These are phyloP conservation scores for Atta colombica DNA, from an alignment of 1,140 invertebrate species.

Conservation along the genomic window DNA sequence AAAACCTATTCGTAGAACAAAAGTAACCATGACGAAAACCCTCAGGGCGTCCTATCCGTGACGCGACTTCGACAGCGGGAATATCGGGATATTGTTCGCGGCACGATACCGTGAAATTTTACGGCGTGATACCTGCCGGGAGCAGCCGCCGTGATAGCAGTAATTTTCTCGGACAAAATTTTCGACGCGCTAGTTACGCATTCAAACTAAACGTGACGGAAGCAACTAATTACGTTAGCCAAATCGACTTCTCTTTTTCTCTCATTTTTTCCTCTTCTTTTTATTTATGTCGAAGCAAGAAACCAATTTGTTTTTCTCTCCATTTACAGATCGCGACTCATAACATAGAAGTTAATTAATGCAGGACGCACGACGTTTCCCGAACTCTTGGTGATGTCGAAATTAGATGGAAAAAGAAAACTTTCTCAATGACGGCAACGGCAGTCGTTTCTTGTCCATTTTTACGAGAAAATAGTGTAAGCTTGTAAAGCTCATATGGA, in stretches of 20 bases:
- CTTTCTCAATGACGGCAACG: conserved; percentile 1
- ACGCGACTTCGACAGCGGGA: conserved; percentile 26
- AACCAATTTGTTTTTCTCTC: conserved; percentile 18
- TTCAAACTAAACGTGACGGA: background rate
- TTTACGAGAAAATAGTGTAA: conserved; percentile 37
- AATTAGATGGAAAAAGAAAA: conserved; percentile 46
- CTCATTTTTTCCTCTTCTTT: background rate
- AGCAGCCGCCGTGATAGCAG: background rate
- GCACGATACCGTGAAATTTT: conserved; percentile 70
- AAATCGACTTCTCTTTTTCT: conserved; percentile 1
- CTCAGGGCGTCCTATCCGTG: conserved; percentile 42
- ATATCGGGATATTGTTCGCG: conserved; percentile 68
- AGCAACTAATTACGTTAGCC: conserved; percentile 53
- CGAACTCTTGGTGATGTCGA: background rate
- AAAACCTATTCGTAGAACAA: conserved; percentile 37
- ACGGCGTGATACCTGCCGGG: conserved; percentile 27
- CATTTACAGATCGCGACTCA: background rate
- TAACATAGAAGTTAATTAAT: conserved; percentile 7
- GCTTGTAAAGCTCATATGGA: conserved; percentile 39
- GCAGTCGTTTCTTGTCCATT: conserved; percentile 12
- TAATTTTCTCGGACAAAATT: conserved; percentile 49
- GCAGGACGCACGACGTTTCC: conserved; percentile 11
- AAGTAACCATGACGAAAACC: conserved; percentile 45
- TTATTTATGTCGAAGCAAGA: background rate
- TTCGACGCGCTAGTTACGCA: background rate